phyloP scores from a whole-genome alignment of 2,888 invertebrate species.

The Spatulosminthurus flaviceps region DNA sequence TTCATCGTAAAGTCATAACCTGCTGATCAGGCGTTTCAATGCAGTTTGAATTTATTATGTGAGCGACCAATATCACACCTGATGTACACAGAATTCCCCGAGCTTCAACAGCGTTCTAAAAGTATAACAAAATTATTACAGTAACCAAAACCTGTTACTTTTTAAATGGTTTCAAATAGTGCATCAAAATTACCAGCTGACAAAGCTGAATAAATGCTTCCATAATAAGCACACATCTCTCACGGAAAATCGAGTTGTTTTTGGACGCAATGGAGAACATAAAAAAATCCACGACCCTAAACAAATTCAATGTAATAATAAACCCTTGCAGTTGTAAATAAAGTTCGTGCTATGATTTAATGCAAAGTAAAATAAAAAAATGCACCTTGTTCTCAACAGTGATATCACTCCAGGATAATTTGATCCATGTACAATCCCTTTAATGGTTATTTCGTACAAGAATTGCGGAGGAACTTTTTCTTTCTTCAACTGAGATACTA shows the following conservation, averaged over 20 bases:
- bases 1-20: neutral
- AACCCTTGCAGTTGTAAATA: too few relatives aligned
- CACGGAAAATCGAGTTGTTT: neutral
- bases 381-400: conserved; percentile 54
- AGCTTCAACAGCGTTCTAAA: conserved; percentile 60
- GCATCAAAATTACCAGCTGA: conserved; percentile 47
- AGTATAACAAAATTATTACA: neutral
- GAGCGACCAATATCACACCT: conserved; percentile 51
- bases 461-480: conserved; percentile 38
- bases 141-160: conserved; percentile 11
- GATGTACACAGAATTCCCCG: conserved; percentile 58
- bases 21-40: neutral
- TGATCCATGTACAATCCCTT: conserved; percentile 55
- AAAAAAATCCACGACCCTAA: conserved; percentile 21
- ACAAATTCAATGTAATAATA: neutral
- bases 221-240: conserved; percentile 39
- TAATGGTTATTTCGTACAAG: conserved; percentile 45
- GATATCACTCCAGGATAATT: conserved; percentile 49
- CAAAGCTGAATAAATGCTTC: conserved; percentile 51
- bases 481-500: conserved; percentile 44
- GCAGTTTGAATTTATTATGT: neutral
- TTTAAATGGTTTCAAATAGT: conserved; percentile 1
- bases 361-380: neutral
- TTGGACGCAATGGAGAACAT: neutral
- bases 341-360: too few relatives aligned